These are phyloP conservation scores for Chrosomus eos DNA, from an alignment of 2,797 vertebrate species.

Conservation along the genomic window DNA sequence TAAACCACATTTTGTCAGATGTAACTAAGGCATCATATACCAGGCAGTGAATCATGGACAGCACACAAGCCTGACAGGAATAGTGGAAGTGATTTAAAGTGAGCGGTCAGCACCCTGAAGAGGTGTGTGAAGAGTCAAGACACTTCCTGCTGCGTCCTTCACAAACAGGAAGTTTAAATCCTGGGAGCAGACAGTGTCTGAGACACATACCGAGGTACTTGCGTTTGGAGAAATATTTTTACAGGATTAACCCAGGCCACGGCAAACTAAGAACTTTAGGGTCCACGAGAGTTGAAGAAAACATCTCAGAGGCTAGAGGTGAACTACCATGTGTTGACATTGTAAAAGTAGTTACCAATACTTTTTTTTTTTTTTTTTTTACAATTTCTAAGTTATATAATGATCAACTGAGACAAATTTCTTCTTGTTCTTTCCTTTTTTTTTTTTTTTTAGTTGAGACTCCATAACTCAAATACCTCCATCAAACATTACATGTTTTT, in stretches of 20 bases:
- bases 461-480: conserved; percentile 64
- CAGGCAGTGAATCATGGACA: conserved; percentile 15
- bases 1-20: conserved; percentile 11
- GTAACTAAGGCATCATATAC: conserved; percentile 25
- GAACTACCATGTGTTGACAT: conserved; percentile 34
- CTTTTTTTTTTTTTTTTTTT: neutral
- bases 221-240: conserved; percentile 58
- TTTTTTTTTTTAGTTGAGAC: conserved; percentile 63
- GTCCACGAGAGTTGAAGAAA: conserved; percentile 56
- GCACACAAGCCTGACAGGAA: conserved; percentile 16
- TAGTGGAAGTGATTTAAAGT: conserved; percentile 37
- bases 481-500: conserved; percentile 69
- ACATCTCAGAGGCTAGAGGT: conserved; percentile 39
- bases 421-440: conserved; percentile 35
- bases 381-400: conserved; percentile 11
- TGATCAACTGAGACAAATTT: conserved; percentile 3
- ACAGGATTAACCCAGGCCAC: conserved; percentile 60
- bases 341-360: conserved; percentile 20
- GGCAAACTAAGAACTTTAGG: conserved; percentile 45
- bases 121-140: conserved; percentile 56
- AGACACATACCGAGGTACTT: conserved; percentile 50
- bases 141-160: conserved; percentile 53
- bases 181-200: conserved; percentile 65
- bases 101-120: conserved; percentile 34
- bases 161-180: conserved; percentile 59